phyloP scores from a whole-genome alignment of 2,888 invertebrate genomes.

The Coelopa pilipes region DNA sequence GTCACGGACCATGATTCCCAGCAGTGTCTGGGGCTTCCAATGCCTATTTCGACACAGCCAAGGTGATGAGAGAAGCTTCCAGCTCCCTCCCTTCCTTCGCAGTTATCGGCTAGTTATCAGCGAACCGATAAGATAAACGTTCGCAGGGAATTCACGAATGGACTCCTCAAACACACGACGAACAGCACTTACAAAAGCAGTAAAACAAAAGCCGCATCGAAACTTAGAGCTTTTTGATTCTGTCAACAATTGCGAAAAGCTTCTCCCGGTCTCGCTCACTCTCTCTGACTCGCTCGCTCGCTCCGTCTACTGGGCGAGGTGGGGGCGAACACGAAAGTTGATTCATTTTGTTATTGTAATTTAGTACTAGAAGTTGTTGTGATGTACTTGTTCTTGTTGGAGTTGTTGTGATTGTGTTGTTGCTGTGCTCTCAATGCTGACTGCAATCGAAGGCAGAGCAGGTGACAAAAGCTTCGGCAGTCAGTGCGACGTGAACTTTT shows the following conservation, averaged over 20 bases:
- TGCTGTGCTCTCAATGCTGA: too few relatives aligned
- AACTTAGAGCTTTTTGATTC: constrained; percentile 12
- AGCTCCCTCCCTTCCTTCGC: too few relatives aligned
- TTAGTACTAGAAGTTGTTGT: background rate
- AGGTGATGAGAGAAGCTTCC: too few relatives aligned
- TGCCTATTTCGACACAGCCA: background rate
- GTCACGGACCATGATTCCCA: background rate
- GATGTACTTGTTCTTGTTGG: background rate
- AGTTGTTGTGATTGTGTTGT: background rate
- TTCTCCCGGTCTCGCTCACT: background rate
- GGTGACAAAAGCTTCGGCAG: constrained; percentile 1
- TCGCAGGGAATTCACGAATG: constrained; percentile 5
- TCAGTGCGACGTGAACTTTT: constrained; percentile 31
- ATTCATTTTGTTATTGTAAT: constrained; percentile 20
- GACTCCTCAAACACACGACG: background rate
- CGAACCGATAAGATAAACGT: constrained; percentile 2
- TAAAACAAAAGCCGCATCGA: background rate
- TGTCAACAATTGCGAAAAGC: constrained; percentile 24
- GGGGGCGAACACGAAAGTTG: background rate
- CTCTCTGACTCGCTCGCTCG: too few relatives aligned
- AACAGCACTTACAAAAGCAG: background rate
- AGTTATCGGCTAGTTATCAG: constrained; percentile 13
- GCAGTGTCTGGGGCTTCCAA: background rate
- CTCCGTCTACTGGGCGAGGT: background rate
- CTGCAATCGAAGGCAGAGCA: background rate